Evolutionary conservation across 2,888 invertebrate genomes (phyloP), one percentile per base, ranked within the genome.

Genomic region (Caenorhabditis imperialis): DNA sequence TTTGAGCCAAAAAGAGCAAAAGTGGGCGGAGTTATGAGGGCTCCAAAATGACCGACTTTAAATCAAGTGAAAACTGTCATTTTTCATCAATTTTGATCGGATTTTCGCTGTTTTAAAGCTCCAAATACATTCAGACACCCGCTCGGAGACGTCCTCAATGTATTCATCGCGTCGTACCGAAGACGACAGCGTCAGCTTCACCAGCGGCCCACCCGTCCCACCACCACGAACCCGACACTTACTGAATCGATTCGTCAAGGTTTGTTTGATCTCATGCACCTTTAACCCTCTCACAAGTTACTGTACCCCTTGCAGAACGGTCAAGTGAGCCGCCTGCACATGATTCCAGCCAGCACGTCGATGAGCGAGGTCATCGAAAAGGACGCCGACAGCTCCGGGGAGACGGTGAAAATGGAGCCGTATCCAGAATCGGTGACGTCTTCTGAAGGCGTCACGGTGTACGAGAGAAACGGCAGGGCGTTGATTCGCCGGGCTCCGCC

Each of bases 141-240:
- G 51, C 27, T 69, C 74, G 2, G 74, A 69, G 16, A 62, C 57
- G n/a, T 74, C 74, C 2, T 74, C 74, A 20, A 50, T 74, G 47
- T 57, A 45, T n/a, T 74, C 74, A 3, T 42, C 37, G 18, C 20
- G 57, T n/a, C 37, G 69, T 18, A 73, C 73, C 3, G 74, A 69
- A 35, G 74, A 69, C 7, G 74, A 74, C 53, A 58, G 55, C 37
- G 38, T 42, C 5, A 74, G 69, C 37, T 53, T 45, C 22, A 57
- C 69, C 12, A 69, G 62, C 30, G 61, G 60, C 12, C 69, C 69
- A 8, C 74, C 74, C 0, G 25, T 74, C 22, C 74, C 74, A 3
- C 74, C 74, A 16, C 73, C 73, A 14, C 25, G 73, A 20, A 30
- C 33, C 0, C 27, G 54, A 40, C 42, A 63, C 18, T 14, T 25